These are phyloP conservation scores for Saguinus midas DNA, from an alignment of 2,113 vertebrate species.

Conservation along the genomic window DNA sequence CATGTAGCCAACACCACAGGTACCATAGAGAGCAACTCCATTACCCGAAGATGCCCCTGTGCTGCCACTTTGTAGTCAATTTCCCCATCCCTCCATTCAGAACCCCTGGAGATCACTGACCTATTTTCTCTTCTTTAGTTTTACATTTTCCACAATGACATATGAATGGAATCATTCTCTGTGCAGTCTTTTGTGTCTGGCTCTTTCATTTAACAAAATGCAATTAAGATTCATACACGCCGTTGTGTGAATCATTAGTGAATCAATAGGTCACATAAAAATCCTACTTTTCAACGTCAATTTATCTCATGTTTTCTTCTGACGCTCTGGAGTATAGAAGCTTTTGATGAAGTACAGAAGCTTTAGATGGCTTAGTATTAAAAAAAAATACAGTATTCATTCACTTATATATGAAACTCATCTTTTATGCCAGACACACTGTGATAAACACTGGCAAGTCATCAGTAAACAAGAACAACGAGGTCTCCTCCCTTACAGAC, in stretches of 20 bases:
- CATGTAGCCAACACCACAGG: neutral
- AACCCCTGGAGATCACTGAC: neutral
- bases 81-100: neutral
- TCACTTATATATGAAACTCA: neutral
- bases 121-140: neutral
- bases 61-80: neutral
- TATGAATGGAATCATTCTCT: neutral
- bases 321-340: neutral
- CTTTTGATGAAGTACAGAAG: neutral
- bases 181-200: neutral
- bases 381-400: neutral
- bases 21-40: fast-evolving
- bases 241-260: neutral
- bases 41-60: neutral
- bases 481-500: neutral
- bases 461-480: neutral
- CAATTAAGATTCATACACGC: neutral
- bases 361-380: neutral
- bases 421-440: neutral
- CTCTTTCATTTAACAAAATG: neutral
- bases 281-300: neutral
- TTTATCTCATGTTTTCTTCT: neutral
- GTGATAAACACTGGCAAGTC: neutral
- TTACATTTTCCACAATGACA: neutral
- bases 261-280: neutral